Conservation (phyloP, 2,113 vertebrate genomes). For the Nothoprocta pentlandii region DNA sequence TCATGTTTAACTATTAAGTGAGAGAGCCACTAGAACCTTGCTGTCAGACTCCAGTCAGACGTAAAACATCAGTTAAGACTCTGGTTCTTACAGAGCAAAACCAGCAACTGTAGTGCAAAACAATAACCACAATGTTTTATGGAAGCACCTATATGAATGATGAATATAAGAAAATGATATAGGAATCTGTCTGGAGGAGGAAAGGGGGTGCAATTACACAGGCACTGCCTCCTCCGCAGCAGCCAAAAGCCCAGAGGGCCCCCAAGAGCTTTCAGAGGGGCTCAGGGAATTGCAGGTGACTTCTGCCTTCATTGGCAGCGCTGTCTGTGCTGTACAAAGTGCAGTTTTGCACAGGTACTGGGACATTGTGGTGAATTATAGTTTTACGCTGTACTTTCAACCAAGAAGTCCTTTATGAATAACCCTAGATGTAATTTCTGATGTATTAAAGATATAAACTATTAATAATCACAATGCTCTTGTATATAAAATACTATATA, state of each 20-base stretch:
- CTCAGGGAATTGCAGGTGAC: no score
- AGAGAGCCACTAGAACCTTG: accelerated
- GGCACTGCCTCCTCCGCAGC: neutral
- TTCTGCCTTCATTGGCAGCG: neutral
- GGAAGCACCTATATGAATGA: neutral
- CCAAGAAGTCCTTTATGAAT: neutral
- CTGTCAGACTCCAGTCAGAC: neutral
- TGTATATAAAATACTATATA: neutral
- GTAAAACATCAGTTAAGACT: neutral
- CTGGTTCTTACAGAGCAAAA: neutral
- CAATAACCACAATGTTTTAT: neutral
- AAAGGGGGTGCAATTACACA: accelerated
- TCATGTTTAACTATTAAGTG: accelerated
- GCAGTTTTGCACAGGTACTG: accelerated
- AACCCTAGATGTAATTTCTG: neutral
- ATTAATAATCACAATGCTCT: accelerated
- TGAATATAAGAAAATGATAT: neutral
- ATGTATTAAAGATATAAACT: neutral
- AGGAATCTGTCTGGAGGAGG: neutral
- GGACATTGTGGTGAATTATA: accelerated
- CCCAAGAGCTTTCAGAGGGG: neutral
- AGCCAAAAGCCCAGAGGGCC: accelerated
- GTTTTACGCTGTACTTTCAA: neutral
- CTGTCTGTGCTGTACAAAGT: accelerated
- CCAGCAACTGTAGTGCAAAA: neutral